Percentiles rank a stretch among this genome's conserved stretches.
Evolutionary conservation across 2,888 invertebrate genomes (phyloP).

Genomic region (Cephus rjabovi): DNA sequence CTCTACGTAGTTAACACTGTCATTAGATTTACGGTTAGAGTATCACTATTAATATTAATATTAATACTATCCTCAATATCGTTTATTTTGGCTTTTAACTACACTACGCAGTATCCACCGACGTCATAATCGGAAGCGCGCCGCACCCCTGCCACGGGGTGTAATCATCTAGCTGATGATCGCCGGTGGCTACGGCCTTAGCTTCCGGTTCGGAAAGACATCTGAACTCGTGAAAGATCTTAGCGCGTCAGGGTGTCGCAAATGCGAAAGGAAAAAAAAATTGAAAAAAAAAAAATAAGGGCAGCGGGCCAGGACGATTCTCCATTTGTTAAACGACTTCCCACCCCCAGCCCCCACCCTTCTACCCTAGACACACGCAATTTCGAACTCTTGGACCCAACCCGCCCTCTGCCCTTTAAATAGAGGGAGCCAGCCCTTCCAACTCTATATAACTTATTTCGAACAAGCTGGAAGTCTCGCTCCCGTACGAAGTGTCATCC

Average conservation of each 20-base stretch:
- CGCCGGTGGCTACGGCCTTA: neutral
- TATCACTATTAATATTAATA: slow-evolving; percentile 25
- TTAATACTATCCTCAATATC: slow-evolving; percentile 33
- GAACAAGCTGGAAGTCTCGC: neutral
- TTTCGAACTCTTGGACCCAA: slow-evolving; percentile 3
- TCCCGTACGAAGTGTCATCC: neutral
- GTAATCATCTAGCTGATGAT: too few relatives aligned
- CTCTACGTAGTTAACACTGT: slow-evolving; percentile 14
- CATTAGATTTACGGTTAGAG: slow-evolving; percentile 22
- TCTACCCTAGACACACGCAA: neutral
- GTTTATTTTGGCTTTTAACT: slow-evolving; percentile 10
- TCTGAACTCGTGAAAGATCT: neutral
- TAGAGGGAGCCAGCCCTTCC: neutral
- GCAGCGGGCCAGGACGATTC: slow-evolving; percentile 10
- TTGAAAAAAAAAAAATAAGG: slow-evolving; percentile 15
- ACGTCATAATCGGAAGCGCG: neutral
- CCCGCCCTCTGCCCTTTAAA: slow-evolving; percentile 11
- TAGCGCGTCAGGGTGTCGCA: neutral
- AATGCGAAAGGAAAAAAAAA: slow-evolving; percentile 26
- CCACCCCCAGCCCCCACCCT: neutral
- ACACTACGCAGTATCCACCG: neutral
- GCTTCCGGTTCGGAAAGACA: neutral
- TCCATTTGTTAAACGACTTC: neutral
- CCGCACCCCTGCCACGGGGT: neutral
- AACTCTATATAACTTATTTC: slow-evolving; percentile 8